phyloP scores from a whole-genome alignment of 2,888 invertebrate genomes.

The Molanna angustata region DNA sequence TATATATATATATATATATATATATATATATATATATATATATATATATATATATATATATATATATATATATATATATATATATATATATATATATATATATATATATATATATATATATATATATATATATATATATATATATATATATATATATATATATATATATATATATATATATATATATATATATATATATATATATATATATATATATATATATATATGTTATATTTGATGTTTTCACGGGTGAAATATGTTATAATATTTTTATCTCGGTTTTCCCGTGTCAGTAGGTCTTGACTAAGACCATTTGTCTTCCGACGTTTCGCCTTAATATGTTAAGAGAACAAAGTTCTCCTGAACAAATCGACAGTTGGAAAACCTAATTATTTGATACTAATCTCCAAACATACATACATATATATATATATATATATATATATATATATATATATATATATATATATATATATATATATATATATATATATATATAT shows the following conservation, averaged over 20 bases:
- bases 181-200: constrained; percentile 7
- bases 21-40: constrained; percentile 7
- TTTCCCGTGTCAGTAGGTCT: too few species aligned
- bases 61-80: constrained; percentile 7
- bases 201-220: constrained; percentile 7
- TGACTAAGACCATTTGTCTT: too few species aligned
- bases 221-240: too few species aligned
- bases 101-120: constrained; percentile 7
- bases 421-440: constrained; percentile 7
- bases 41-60: constrained; percentile 7
- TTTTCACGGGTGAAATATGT: too few species aligned
- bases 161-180: constrained; percentile 7
- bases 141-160: constrained; percentile 7
- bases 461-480: too few species aligned
- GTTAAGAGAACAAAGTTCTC: not conserved
- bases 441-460: too few species aligned
- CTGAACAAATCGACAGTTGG: too few species aligned
- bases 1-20: not conserved
- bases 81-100: constrained; percentile 7
- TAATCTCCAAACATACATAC: not conserved
- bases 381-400: too few species aligned
- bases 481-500: too few species aligned
- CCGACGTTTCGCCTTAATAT: too few species aligned
- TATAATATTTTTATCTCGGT: too few species aligned
- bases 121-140: constrained; percentile 7